These are phyloP conservation scores for Grantiella picta DNA, from an alignment of 2,113 vertebrate genomes.

Conservation along the genomic window DNA sequence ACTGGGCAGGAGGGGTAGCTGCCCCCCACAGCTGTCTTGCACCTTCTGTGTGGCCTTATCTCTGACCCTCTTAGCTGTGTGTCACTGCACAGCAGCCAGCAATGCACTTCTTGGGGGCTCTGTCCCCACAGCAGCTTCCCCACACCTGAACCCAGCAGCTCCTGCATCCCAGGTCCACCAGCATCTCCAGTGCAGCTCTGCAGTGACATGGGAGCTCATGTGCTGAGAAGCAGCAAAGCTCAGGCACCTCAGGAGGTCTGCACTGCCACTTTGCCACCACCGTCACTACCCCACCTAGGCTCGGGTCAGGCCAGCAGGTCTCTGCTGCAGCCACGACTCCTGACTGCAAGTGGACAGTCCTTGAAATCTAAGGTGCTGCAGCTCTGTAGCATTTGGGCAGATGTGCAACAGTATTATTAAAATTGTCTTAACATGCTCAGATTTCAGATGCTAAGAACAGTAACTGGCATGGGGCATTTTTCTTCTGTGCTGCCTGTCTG, in stretches of 20 bases:
- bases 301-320: neutral
- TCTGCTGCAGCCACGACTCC: neutral
- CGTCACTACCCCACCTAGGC: neutral
- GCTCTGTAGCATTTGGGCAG: neutral
- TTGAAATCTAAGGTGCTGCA: neutral
- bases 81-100: neutral
- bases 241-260: neutral
- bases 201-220: rapidly evolving
- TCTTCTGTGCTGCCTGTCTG: neutral
- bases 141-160: neutral
- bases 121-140: neutral
- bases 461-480: neutral
- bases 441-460: neutral
- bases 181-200: neutral
- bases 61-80: neutral
- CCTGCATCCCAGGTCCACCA: neutral
- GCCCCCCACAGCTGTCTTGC: neutral
- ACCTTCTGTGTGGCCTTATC: neutral
- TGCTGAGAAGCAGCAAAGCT: neutral
- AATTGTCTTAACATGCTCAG: neutral
- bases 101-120: neutral
- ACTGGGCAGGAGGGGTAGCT: neutral
- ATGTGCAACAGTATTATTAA: neutral
- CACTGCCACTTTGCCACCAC: neutral
- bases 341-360: neutral